Percentiles rank a stretch among this genome's conserved stretches.
Evolutionary conservation across 2,888 invertebrate species (phyloP).

Genomic region (Agapostemon virescens): DNA sequence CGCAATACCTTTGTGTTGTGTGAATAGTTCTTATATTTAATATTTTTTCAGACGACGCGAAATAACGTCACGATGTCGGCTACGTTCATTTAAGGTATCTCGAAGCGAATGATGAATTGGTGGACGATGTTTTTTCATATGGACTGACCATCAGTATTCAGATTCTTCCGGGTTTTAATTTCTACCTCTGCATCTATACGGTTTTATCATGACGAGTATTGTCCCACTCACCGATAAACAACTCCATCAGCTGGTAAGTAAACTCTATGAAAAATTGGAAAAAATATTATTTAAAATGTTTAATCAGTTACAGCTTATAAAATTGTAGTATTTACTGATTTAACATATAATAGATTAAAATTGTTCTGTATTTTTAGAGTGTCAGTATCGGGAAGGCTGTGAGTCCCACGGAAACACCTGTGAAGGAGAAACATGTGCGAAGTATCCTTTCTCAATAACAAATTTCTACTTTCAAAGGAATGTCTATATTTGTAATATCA

Average conservation of each 20-base stretch:
- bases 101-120: conserved; percentile 44
- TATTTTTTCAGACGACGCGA: conserved; percentile 38
- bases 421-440: conserved; percentile 99
- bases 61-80: conserved; percentile 21
- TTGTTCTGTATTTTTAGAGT: conserved; percentile 82
- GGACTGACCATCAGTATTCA: conserved; percentile 47
- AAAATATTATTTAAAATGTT: background rate
- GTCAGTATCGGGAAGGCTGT: conserved; percentile 96
- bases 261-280: background rate
- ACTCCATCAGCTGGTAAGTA: conserved; percentile 80
- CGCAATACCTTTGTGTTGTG: background rate
- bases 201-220: conserved; percentile 76
- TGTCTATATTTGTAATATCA: background rate
- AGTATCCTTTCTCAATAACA: conserved; percentile 81
- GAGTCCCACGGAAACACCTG: conserved; percentile 93
- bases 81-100: conserved; percentile 43
- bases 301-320: background rate
- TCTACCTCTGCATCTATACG: conserved; percentile 66
- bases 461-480: background rate
- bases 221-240: conserved; percentile 81
- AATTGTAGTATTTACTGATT: background rate
- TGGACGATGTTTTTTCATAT: conserved; percentile 46
- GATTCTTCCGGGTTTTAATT: conserved; percentile 58
- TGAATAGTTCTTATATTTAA: conserved; percentile 16
- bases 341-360: background rate